Evolutionary conservation across 2,113 vertebrate genomes (phyloP), one percentile per base, ranked within the genome.

Genomic region (Corvus hawaiiensis): DNA sequence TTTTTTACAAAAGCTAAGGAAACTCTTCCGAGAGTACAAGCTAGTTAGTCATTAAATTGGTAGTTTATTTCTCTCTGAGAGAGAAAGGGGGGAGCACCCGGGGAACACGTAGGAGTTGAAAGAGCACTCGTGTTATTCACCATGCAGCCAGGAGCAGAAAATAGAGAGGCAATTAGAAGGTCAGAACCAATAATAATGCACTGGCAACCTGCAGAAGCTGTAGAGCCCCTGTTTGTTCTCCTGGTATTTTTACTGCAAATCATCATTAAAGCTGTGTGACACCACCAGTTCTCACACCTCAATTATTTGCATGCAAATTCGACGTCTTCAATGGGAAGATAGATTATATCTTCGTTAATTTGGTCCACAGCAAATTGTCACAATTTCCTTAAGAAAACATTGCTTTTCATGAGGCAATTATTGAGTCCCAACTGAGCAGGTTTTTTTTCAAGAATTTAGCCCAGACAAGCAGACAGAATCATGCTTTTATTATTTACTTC

Each of bases 151-250:
- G 91, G 66, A 96, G 84, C 90, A 75, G 92, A 95, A 94, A 94
- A 89, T 46, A 88, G 61, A 96, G 90, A 96, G 86, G 86, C 89
- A 96, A 96, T 97, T 96, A 97, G 95, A 96, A 97, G 96, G 96
- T 97, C 90, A 96, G 85, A 96, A 82, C 43, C 90, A 93, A 80
- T 93, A 96, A 96, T 91, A 95, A 87, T 54, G 80, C 5, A 3
- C 76, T 81, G 86, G 71, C 82, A 96, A 84, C 80, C 84, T 39
- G 4, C 59, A 62, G 79, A 77, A 91, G 66, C 83, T 63, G 41
- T 21, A 76, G 75, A 92, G 49, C 84, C 73, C 27, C 26, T 93
- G 68, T 82, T 94, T 93, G 69, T 89, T 84, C 83, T 91, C 85
- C 19, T 35, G 48, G 51, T 80, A 48, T 59, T 94, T 94, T 96